These are phyloP conservation scores for Tricholaema leucomelas DNA, from an alignment of 2,113 vertebrate genomes.

Conservation along the genomic window DNA sequence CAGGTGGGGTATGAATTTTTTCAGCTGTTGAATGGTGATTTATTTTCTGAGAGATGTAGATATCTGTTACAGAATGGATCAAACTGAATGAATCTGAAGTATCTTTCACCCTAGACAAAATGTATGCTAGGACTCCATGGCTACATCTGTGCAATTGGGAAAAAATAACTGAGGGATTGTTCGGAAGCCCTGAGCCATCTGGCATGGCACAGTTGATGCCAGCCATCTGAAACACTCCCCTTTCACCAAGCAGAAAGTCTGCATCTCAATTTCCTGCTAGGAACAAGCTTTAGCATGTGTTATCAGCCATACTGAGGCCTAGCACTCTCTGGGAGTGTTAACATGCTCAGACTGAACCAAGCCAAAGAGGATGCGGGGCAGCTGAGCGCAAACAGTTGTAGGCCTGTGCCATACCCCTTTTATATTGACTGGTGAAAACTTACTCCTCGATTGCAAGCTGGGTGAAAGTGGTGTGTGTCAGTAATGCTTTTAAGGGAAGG, in stretches of 20 bases:
- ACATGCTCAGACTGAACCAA: not conserved
- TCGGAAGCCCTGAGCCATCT: slow-evolving; percentile 3
- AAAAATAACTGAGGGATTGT: not conserved
- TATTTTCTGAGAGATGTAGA: not conserved
- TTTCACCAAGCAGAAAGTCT: not conserved
- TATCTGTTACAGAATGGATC: not conserved
- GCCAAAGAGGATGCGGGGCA: not conserved
- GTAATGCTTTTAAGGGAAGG: not conserved
- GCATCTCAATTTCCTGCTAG: not conserved
- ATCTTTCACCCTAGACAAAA: not conserved
- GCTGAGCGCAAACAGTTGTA: not conserved
- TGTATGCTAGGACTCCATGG: not conserved
- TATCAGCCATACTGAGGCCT: not conserved
- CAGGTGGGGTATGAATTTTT: not conserved
- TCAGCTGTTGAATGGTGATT: not conserved
- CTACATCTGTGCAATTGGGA: not conserved
- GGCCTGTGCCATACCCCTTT: not conserved
- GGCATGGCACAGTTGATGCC: not conserved
- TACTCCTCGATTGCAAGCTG: not conserved
- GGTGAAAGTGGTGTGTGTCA: not conserved
- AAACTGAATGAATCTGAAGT: not conserved
- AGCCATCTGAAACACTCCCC: not conserved
- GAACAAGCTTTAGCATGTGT: not conserved
- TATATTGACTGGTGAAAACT: not conserved
- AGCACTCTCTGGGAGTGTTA: not conserved